These are phyloP conservation scores for Knipowitschia caucasica DNA, from an alignment of 2,797 vertebrate species.

Conservation along the genomic window DNA sequence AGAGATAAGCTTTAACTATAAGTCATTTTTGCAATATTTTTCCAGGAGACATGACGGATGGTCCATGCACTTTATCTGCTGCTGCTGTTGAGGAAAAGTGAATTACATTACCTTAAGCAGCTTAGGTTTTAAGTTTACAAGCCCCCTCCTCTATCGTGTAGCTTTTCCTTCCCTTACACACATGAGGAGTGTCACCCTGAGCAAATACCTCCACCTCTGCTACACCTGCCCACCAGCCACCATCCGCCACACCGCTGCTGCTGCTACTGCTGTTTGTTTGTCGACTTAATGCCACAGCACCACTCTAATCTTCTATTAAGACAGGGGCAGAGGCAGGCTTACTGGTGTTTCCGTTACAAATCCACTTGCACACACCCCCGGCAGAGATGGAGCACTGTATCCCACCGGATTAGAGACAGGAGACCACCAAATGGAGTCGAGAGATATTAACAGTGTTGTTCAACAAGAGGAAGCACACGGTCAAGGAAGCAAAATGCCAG, in stretches of 20 bases:
- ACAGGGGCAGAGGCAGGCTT: slow-evolving; percentile 64
- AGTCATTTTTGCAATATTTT: neutral
- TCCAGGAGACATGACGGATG: neutral
- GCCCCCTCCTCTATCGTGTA: slow-evolving; percentile 22
- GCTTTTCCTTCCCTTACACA: slow-evolving; percentile 24
- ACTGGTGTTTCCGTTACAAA: slow-evolving; percentile 77
- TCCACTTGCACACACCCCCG: slow-evolving; percentile 68
- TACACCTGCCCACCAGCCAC: slow-evolving; percentile 57
- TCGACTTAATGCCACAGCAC: slow-evolving; percentile 61
- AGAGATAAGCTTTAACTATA: neutral
- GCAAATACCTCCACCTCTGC: slow-evolving; percentile 54
- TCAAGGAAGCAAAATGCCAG: slow-evolving; percentile 15
- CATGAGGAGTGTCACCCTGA: slow-evolving; percentile 35
- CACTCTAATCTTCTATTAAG: slow-evolving; percentile 77
- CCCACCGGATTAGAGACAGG: slow-evolving; percentile 60
- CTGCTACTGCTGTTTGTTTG: slow-evolving; percentile 50
- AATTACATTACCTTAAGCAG: slow-evolving; percentile 67
- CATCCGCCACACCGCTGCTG: slow-evolving; percentile 19
- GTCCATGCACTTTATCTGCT: slow-evolving; percentile 15
- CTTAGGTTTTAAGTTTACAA: slow-evolving; percentile 59
- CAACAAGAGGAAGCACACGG: slow-evolving; percentile 10
- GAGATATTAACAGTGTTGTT: slow-evolving; percentile 14
- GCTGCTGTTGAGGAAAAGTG: slow-evolving; percentile 48
- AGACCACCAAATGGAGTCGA: slow-evolving; percentile 13
- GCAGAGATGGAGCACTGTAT: slow-evolving; percentile 55